Base-by-base conservation (phyloP, 2,113 vertebrate genomes). In the Baryphthengus martii region DNA sequence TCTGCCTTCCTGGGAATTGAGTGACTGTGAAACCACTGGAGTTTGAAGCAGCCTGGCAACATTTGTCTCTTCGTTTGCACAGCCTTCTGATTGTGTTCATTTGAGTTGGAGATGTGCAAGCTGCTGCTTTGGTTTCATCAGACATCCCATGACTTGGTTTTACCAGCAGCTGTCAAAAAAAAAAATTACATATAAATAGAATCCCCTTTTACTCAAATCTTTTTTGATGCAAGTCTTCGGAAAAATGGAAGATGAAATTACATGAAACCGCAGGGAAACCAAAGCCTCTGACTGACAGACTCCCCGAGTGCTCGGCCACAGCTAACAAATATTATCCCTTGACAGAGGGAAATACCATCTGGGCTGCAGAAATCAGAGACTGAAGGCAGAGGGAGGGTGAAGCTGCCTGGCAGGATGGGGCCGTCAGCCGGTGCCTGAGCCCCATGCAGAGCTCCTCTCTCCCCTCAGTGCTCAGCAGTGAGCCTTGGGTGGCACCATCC, bases 401-500 rank as follows among this genome's bases (percentile, higher is more conserved):
- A 49, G 39, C 31, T 67, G 49, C 52, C 49, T 28, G 14, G 26
- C 19, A 53, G 77, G 44, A 10, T 17, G 0, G 6, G 25, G 44
- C 33, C 7, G 5, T 35, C 65, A 39, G 44, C 25, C 55, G n/a
- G 33, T 42, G 5, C 9, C 40, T 9, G 6, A 67, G 74, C 29
- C 18, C 2, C 0, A 1, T 1, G 10, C n/a, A 74, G 74, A 40
- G 58, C 71, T 55, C 33, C 4, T 37, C 40, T 40, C 31, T 61
- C 37, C 8, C n/a, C n/a, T n/a, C n/a, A n/a, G n/a, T n/a, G 3
- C 35, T 13, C 31, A 4, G 23, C 68, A 40, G 49, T 7, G 2
- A 17, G n/a, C n/a, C 3, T 0, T 0, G 3, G 1, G 0, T 59
- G 73, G 23, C 5, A 3, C 33, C 13, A 3, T 33, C 74, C 52